These are phyloP conservation scores for Philopotamus ludificatus DNA, from an alignment of 1,140 invertebrate genomes.

Conservation along the genomic window DNA sequence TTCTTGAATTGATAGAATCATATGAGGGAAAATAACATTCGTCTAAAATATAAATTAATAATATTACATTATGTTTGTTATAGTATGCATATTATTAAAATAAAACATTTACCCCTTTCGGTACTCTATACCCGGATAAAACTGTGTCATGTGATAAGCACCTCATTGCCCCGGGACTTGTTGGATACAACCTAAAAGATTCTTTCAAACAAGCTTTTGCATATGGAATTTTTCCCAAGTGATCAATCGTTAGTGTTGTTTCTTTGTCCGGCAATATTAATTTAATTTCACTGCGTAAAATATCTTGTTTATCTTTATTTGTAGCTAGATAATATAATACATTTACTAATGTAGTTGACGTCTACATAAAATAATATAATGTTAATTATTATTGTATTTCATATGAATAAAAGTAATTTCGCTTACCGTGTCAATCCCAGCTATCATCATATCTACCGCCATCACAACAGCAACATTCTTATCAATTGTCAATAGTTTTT, in stretches of 20 bases:
- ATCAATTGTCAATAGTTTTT: conserved; percentile 56
- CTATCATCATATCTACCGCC: conserved; percentile 71
- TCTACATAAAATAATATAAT: conserved; percentile 41
- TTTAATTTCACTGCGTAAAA: conserved; percentile 57
- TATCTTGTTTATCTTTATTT: conserved; percentile 58
- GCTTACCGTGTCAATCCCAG: conserved; percentile 72
- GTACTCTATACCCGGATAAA: conserved; percentile 59
- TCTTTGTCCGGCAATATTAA: conserved; percentile 50
- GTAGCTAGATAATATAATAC: conserved; percentile 59
- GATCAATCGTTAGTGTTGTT: conserved; percentile 55
- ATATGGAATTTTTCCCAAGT: conserved; percentile 59
- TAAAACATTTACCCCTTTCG: conserved; percentile 58
- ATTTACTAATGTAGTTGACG: conserved; percentile 44
- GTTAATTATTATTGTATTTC: no score
- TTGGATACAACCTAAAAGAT: conserved; percentile 58
- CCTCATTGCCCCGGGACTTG: conserved; percentile 56
- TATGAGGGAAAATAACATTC: conserved; percentile 54
- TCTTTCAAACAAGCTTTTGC: conserved; percentile 67
- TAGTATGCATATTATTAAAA: not conserved
- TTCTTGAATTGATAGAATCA: conserved; percentile 51
- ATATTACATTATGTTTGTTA: not conserved
- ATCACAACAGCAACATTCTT: conserved; percentile 61
- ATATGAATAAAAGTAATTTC: not conserved
- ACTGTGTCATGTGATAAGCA: conserved; percentile 56
- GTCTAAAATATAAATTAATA: conserved; percentile 47